Evolutionary conservation across 2,888 invertebrate species (phyloP), one percentile per base, ranked within the genome.

Genomic region (Spodoptera exigua): DNA sequence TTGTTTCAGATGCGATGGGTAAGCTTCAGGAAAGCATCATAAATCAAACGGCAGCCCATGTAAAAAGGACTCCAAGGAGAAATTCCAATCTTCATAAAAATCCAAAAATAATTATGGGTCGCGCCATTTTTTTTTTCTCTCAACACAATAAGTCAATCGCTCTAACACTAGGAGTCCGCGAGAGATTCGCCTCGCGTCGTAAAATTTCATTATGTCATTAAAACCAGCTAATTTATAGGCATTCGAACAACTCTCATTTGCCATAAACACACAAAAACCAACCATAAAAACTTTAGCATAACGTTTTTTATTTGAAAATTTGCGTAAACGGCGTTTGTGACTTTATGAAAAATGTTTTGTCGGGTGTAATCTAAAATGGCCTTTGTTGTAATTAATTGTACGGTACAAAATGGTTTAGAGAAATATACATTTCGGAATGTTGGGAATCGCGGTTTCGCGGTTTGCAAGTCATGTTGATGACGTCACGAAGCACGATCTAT

Each of bases 1-100:
- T 95, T 96, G 96, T 96, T 96, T 87, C 96, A 97, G 96, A 96
- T 95, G 96, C 96, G 91, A 96, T 96, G 96, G 96, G 96, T 97
- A 95, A 96, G 58, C 70, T 74, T 64, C 85, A 87, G 88, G 89
- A 89, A 89, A 84, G 74, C 80, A 55, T 59, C 86, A 84, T 93
- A 93, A 93, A 93, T 93, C 93, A 93, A 66, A 56, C 49, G 67
- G 47, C 56, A 64, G 70, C 80, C 76, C 61, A 44, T 53, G 82
- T 88, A 89, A 92, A 92, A 92, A 91, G 86, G 86, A 86, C 88
- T 88, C 86, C 88, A 88, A 91, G 91, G 88, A 87, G 91, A 27
- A 91, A 88, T 82, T 92, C 91, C 93, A 94, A 93, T 93, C 92
- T 94, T 89, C 93, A 94, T 94, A 93, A 93, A 93, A 92, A 89